phyloP scores from a whole-genome alignment of 2,113 vertebrate species.

The Alexandromys fortis region DNA sequence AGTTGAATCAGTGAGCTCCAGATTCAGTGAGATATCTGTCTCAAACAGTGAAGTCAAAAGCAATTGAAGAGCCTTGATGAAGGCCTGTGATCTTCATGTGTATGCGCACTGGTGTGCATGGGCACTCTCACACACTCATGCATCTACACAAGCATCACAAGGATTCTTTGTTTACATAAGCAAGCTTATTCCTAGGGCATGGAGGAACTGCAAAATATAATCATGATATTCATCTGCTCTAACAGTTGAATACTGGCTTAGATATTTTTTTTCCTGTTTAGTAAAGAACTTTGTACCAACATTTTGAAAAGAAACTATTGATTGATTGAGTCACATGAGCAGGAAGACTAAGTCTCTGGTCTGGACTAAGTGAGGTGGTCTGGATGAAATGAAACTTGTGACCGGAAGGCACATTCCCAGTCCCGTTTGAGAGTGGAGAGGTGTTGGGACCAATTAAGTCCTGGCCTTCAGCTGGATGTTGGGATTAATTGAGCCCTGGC shows the following conservation, averaged over 20 bases:
- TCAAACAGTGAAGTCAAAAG: not conserved
- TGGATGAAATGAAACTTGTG: not conserved
- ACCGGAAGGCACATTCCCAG: not conserved
- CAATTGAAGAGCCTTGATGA: not conserved
- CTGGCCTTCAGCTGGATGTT: too few relatives aligned
- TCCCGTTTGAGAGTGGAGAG: not conserved
- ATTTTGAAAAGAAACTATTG: conserved; percentile 42
- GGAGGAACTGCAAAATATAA: not conserved
- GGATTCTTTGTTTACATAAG: not conserved
- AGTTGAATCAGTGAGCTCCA: not conserved
- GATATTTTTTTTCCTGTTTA: conserved; percentile 7
- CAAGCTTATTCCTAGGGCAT: conserved; percentile 37
- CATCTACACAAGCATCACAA: not conserved
- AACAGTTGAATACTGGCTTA: conserved; percentile 21
- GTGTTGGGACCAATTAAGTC: too few relatives aligned
- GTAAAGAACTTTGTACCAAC: conserved; percentile 16
- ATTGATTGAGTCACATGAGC: conserved; percentile 8
- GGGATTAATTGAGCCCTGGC: too few relatives aligned
- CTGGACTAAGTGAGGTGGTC: not conserved
- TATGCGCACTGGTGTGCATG: not conserved
- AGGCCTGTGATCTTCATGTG: not conserved
- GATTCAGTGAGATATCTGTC: not conserved
- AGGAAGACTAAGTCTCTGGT: conserved; percentile 33
- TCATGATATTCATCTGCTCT: not conserved
- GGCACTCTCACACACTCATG: not conserved